These are phyloP conservation scores for Diadegma fenestrale DNA, from an alignment of 2,888 invertebrate species.

Conservation along the genomic window DNA sequence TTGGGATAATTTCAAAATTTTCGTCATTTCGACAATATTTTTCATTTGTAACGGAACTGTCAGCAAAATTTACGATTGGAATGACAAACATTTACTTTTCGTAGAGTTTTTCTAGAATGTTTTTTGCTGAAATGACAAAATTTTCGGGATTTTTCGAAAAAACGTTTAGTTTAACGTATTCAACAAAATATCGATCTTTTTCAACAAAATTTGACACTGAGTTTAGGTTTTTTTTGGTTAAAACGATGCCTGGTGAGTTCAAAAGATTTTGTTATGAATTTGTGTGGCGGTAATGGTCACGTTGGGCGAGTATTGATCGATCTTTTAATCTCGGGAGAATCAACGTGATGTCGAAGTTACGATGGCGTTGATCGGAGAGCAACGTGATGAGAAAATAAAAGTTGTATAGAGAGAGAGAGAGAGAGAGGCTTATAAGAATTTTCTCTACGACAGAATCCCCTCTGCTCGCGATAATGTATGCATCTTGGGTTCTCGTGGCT, in stretches of 20 bases:
- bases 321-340: slow-evolving; percentile 48
- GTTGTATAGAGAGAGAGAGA: no score
- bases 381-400: slow-evolving; percentile 24
- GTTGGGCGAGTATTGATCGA: slow-evolving; percentile 2
- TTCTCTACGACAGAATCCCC: slow-evolving; percentile 34
- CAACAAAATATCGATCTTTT: no score
- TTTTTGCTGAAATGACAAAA: no score
- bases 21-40: no score
- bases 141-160: no score
- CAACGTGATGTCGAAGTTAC: slow-evolving; percentile 20
- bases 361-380: slow-evolving; percentile 9
- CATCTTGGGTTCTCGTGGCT: slow-evolving; percentile 9
- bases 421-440: slow-evolving; percentile 29
- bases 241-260: neutral
- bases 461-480: slow-evolving; percentile 59
- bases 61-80: no score
- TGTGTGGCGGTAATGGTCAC: neutral
- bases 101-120: no score
- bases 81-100: no score
- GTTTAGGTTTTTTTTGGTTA: neutral
- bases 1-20: no score
- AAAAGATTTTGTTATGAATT: neutral
- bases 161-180: no score
- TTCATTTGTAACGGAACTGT: no score
- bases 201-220: no score